Evolutionary conservation across 2,888 invertebrate species (phyloP).

Genomic region (Calliphora vomitoria): DNA sequence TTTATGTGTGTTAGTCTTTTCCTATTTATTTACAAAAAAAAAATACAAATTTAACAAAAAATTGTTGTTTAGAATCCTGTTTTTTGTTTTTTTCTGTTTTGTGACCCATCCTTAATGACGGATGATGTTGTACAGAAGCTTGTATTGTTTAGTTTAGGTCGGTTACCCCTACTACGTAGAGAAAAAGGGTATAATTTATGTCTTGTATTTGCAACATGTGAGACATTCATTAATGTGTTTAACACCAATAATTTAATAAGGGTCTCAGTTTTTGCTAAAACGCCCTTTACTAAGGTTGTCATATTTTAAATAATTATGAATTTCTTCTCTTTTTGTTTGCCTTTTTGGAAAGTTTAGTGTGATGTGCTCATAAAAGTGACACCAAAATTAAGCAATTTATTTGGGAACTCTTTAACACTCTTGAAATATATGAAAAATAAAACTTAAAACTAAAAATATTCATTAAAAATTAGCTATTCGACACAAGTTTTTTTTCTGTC

Average conservation of each 20-base stretch:
- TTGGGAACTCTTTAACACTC: too few species aligned
- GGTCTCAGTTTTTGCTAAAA: neutral
- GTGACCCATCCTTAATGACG: constrained; percentile 49
- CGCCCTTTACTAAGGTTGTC: neutral
- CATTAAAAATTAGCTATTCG: too few species aligned
- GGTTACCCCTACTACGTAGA: constrained; percentile 41
- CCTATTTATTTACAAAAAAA: constrained; percentile 45
- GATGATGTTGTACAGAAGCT: constrained; percentile 49
- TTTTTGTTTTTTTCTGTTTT: neutral
- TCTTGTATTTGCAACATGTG: constrained; percentile 45
- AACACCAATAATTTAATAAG: constrained; percentile 35
- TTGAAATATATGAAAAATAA: too few species aligned
- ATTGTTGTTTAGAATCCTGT: constrained; percentile 54
- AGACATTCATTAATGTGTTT: constrained; percentile 45
- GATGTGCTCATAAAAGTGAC: too few species aligned
- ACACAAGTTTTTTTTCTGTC: too few species aligned
- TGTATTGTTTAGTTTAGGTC: constrained; percentile 39
- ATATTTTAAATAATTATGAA: too few species aligned
- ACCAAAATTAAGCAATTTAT: too few species aligned
- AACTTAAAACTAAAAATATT: too few species aligned
- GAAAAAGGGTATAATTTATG: constrained; percentile 39
- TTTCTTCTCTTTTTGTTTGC: too few species aligned
- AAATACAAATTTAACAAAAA: constrained; percentile 2
- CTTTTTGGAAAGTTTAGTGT: too few species aligned
- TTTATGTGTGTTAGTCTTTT: constrained; percentile 26